Evolutionary conservation across 2,113 vertebrate genomes (phyloP).

Genomic region (Gymnarchus niloticus): DNA sequence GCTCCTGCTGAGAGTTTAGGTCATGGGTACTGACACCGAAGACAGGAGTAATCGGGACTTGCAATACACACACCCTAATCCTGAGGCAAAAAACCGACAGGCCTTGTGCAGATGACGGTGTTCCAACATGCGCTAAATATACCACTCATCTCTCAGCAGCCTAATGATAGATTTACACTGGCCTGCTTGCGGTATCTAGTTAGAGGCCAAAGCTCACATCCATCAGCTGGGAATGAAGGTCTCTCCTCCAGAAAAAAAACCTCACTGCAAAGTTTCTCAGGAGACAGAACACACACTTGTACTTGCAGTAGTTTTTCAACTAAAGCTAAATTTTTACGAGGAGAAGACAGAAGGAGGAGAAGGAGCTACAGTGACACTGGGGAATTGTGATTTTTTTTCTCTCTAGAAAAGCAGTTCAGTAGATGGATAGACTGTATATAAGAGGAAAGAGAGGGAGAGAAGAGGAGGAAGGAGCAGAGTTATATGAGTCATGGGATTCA

Average conservation of each 20-base stretch:
- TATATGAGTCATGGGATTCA: background rate
- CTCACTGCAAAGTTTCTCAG: background rate
- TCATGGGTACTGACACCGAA: background rate
- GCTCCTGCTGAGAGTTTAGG: background rate
- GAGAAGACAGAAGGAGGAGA: background rate
- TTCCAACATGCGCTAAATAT: background rate
- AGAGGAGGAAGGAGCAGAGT: background rate
- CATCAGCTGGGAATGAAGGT: background rate
- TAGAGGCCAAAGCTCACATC: constrained; percentile 10
- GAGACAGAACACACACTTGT: background rate
- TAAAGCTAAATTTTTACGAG: background rate
- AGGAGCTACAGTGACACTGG: background rate
- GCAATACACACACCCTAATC: background rate
- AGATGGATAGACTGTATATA: background rate
- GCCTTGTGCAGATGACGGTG: background rate
- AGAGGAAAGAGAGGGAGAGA: background rate
- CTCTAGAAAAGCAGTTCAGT: background rate
- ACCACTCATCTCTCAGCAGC: background rate
- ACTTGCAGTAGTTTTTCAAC: background rate
- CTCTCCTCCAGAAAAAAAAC: background rate
- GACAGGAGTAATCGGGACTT: background rate
- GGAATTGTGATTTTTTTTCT: background rate
- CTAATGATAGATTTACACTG: background rate
- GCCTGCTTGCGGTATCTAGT: background rate
- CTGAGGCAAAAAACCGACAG: background rate